These are phyloP conservation scores for Standfussiana lucernea DNA, from an alignment of 2,888 invertebrate genomes.

Conservation along the genomic window DNA sequence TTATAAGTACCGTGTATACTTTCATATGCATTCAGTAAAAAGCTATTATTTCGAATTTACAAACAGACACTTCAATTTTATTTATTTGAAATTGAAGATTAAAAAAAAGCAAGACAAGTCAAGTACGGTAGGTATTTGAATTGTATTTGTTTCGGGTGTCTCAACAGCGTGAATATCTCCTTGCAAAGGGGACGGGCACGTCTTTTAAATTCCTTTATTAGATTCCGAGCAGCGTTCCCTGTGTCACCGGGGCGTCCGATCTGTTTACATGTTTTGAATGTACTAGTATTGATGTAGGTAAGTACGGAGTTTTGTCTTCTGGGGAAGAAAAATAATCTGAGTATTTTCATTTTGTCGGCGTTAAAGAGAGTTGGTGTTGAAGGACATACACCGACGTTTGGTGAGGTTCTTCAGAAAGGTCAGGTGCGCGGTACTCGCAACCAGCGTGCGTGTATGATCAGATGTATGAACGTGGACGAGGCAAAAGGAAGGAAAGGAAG, in stretches of 20 bases:
- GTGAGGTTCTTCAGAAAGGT: too few relatives aligned
- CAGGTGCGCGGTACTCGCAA: too few relatives aligned
- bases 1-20: too few relatives aligned
- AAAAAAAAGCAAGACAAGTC: background rate
- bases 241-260: constrained; percentile 40
- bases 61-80: too few relatives aligned
- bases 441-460: too few relatives aligned
- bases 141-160: constrained; percentile 39
- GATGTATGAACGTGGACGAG: too few relatives aligned
- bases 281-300: constrained; percentile 12
- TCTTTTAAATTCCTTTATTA: constrained; percentile 73
- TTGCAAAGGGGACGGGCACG: constrained; percentile 55
- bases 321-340: background rate
- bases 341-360: background rate
- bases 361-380: too few relatives aligned
- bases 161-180: constrained; percentile 36
- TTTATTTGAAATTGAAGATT: too few relatives aligned
- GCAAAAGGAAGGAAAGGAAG: too few relatives aligned
- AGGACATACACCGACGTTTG: too few relatives aligned
- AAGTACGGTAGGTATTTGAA: constrained; percentile 2
- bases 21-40: too few relatives aligned
- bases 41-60: too few relatives aligned
- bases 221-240: constrained; percentile 64
- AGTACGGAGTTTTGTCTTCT: background rate
- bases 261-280: constrained; percentile 48